phyloP scores from a whole-genome alignment of 1,140 invertebrate genomes.

The Drosophila arawakana region DNA sequence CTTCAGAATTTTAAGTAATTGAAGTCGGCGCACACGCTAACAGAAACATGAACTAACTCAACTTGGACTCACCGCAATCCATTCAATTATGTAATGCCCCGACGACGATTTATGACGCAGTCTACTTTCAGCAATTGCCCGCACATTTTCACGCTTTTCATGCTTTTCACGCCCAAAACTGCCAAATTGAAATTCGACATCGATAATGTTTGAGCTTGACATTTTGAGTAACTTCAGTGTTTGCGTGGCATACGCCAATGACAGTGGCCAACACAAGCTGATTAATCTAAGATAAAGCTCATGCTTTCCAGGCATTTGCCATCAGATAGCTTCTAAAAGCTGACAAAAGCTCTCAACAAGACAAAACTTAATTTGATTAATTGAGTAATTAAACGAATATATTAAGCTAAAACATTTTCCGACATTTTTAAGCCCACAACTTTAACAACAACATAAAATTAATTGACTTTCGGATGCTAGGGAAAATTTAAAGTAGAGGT shows the following conservation, averaged over 20 bases:
- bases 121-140: constrained; percentile 46
- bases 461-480: too few relatives aligned
- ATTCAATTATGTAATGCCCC: constrained; percentile 76
- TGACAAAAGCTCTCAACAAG: neutral
- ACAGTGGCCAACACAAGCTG: too few relatives aligned
- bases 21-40: constrained; percentile 69
- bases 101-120: constrained; percentile 67
- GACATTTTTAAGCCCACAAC: too few relatives aligned
- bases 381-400: too few relatives aligned
- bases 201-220: constrained; percentile 24
- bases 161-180: constrained; percentile 18
- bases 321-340: neutral
- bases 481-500: too few relatives aligned
- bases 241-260: too few relatives aligned
- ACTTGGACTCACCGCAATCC: constrained; percentile 39
- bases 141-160: constrained; percentile 74
- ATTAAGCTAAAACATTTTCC: too few relatives aligned
- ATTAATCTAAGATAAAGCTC: neutral
- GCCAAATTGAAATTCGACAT: constrained; percentile 53
- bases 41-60: constrained; percentile 1
- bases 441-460: too few relatives aligned
- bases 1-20: constrained; percentile 82
- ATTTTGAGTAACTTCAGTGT: neutral
- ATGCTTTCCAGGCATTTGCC: neutral
- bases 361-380: neutral